These are phyloP conservation scores for Stigmatopora nigra DNA, from an alignment of 2,113 vertebrate genomes.

Conservation along the genomic window DNA sequence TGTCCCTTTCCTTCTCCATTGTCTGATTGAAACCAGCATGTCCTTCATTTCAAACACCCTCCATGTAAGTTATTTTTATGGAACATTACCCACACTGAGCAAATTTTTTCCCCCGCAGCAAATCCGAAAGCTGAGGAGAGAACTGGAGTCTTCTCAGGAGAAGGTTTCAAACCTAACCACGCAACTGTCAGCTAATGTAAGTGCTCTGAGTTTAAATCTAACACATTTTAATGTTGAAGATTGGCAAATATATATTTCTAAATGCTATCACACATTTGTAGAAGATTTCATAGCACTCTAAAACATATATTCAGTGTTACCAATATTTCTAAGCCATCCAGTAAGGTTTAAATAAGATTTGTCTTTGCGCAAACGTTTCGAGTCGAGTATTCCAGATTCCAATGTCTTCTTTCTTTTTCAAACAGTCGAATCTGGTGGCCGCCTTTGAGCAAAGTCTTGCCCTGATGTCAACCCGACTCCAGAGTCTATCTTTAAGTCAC, in stretches of 20 bases:
- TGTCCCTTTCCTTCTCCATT: constrained; percentile 15
- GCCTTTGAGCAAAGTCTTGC: constrained; percentile 93
- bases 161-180: constrained; percentile 88
- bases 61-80: neutral
- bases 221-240: neutral
- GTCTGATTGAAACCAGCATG: constrained; percentile 17
- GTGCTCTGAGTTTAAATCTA: constrained; percentile 24
- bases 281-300: neutral
- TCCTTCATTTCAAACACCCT: constrained; percentile 18
- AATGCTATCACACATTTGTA: neutral
- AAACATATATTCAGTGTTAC: no score
- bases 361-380: neutral
- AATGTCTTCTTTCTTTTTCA: constrained; percentile 8
- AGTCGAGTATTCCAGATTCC: no score
- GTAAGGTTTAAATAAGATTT: neutral
- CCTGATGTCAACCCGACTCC: constrained; percentile 87
- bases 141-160: constrained; percentile 92
- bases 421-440: constrained; percentile 88
- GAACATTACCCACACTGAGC: neutral
- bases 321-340: no score
- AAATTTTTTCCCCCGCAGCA: constrained; percentile 68
- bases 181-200: constrained; percentile 88
- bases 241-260: neutral
- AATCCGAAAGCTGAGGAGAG: constrained; percentile 89
- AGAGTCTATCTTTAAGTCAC: constrained; percentile 79